Base-by-base conservation (phyloP, 1,140 invertebrate genomes). In the Leptestheria dahalacensis region DNA sequence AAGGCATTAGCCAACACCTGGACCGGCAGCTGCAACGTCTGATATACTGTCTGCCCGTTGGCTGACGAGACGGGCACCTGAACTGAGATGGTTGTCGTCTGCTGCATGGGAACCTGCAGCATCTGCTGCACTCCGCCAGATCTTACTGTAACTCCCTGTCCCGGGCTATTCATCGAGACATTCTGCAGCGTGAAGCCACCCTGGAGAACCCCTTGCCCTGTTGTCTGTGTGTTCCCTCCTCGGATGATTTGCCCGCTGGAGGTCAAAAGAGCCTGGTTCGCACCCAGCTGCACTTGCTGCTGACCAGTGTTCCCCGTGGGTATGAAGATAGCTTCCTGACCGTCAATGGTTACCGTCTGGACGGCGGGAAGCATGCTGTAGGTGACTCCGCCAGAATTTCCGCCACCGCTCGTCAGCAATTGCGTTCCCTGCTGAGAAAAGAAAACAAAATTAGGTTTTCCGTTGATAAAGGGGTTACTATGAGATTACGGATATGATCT, bases 11-110 rank as follows among this genome's bases (percentile, higher is more conserved):
- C 77, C 1, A 86, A 74, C 1, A 85, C 75, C 71, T 91, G 88
- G 21, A 92, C 77, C 0, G 90, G 91, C 66, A 95, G 83, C 71
- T 95, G 90, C 1, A 94, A 82, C 0, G 91, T 94, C 68, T 95
- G 91, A 69, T 91, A 90, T 56, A 94, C 81, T 0, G 90, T 94
- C 71, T 95, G 91, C 0, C 92, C 92, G 71, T 86, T 87, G 18
- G 82, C 81, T 6, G 86, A 83, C 61, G 88, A 86, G 57, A 96
- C 88, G 1, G 92, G 91, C 47, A 94, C 84, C 74, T 94, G 90
- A 15, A 95, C 86, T 0, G 91, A 89, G 48, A 95, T 87, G 18
- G 86, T 67, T 20, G 64, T 66, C 2, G 66, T 86, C 69, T 88
- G 86, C 61, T 87, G 83, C 72, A 90, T 78, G 10, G 82, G 82